phyloP scores from a whole-genome alignment of 2,888 invertebrate genomes.

The Alloscopus bannaensis region DNA sequence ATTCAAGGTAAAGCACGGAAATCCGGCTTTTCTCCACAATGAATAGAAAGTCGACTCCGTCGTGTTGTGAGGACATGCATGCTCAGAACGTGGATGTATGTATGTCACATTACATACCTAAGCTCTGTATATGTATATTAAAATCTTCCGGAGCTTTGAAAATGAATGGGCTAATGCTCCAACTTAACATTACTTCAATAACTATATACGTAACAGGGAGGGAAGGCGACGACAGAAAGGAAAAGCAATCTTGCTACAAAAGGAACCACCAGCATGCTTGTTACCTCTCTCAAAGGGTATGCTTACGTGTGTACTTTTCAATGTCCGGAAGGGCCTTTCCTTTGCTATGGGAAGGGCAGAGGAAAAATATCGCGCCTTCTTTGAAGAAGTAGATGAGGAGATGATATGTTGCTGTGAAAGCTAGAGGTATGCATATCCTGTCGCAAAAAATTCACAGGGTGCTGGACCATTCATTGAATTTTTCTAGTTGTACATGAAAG shows the following conservation, averaged over 20 bases:
- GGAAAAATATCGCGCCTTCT: no score
- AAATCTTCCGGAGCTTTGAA: conserved; percentile 56
- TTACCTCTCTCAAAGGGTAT: not conserved
- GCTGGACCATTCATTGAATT: no score
- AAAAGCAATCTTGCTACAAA: conserved; percentile 25
- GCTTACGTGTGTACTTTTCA: conserved; percentile 29
- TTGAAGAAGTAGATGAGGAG: no score
- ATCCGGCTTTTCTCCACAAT: conserved; percentile 45
- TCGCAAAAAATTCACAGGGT: no score
- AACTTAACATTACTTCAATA: conserved; percentile 24
- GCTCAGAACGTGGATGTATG: no score
- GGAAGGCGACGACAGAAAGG: no score
- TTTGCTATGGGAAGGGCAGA: conserved; percentile 23
- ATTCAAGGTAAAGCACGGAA: conserved; percentile 61
- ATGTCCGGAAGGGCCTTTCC: conserved; percentile 54
- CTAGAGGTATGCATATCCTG: no score
- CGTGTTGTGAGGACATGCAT: conserved; percentile 8
- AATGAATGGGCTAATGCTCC: conserved; percentile 49
- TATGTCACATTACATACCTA: not conserved
- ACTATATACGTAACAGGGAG: conserved; percentile 26
- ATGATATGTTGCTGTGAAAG: no score
- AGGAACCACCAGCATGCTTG: conserved; percentile 1
- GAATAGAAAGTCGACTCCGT: not conserved
- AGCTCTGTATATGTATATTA: conserved; percentile 12
- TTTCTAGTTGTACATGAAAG: no score